Evolutionary conservation across 2,888 invertebrate species (phyloP).

Genomic region (Caenorhabditis auriculariae): DNA sequence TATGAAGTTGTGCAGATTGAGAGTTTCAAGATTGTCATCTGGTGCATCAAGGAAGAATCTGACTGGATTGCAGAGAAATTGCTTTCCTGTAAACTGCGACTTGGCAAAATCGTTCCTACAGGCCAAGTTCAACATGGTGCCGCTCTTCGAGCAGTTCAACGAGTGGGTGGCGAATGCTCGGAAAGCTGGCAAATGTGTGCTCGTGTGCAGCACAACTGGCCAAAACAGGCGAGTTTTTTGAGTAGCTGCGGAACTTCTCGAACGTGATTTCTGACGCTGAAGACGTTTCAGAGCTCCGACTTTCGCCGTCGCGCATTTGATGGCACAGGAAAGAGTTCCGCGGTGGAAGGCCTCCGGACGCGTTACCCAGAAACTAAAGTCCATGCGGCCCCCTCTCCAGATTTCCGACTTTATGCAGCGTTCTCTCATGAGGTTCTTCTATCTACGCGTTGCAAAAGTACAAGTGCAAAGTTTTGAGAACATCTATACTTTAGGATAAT

Average conservation of each 20-base stretch:
- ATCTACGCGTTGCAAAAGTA: too few relatives aligned
- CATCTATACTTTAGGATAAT: too few relatives aligned
- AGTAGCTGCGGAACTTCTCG: neutral
- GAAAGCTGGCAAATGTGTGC: slow-evolving; percentile 37
- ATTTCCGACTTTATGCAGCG: slow-evolving; percentile 57
- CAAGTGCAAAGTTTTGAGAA: too few relatives aligned
- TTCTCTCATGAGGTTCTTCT: slow-evolving; percentile 57
- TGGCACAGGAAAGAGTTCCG: slow-evolving; percentile 46
- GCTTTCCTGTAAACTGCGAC: neutral
- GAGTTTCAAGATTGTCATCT: neutral
- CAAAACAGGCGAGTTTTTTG: slow-evolving; percentile 36
- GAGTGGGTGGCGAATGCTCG: slow-evolving; percentile 46
- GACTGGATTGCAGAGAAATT: too few relatives aligned
- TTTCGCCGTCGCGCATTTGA: slow-evolving; percentile 57
- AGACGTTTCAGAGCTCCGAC: slow-evolving; percentile 48
- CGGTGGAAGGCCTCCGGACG: slow-evolving; percentile 46
- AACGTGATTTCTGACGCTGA: neutral
- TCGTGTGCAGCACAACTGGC: slow-evolving; percentile 55
- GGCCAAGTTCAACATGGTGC: slow-evolving; percentile 22
- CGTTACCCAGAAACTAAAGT: slow-evolving; percentile 43
- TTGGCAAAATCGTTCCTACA: neutral
- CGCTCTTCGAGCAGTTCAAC: slow-evolving; percentile 41
- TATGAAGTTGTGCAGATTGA: too few relatives aligned
- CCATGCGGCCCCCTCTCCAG: slow-evolving; percentile 53
- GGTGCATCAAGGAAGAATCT: neutral